phyloP scores from a whole-genome alignment of 53 echinoderm and acorn worm species.

The Holothuria leucospilota region DNA sequence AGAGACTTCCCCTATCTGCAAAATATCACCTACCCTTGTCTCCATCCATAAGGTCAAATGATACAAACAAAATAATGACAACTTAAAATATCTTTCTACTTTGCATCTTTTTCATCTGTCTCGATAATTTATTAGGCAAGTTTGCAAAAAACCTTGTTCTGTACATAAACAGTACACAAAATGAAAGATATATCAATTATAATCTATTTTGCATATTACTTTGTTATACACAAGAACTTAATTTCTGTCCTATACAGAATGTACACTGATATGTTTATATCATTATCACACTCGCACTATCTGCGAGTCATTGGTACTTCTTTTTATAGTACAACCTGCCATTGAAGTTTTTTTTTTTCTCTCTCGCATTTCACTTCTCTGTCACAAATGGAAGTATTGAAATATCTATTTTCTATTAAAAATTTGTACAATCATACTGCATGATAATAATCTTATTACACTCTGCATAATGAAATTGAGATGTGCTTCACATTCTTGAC shows the following conservation, averaged over 20 bases:
- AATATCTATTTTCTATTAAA: constrained; percentile 37
- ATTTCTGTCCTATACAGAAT: constrained; percentile 45
- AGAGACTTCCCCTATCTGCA: not conserved
- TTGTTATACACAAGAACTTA: constrained; percentile 42
- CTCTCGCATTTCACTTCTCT: not conserved
- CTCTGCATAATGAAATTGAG: constrained; percentile 34
- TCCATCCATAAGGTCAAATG: not conserved
- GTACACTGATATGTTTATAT: constrained; percentile 26
- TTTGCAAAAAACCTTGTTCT: constrained; percentile 60
- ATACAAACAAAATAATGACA: not conserved
- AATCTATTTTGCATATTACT: constrained; percentile 57
- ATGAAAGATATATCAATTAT: constrained; percentile 60
- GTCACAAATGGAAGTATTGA: constrained; percentile 33
- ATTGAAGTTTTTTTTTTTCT: not conserved
- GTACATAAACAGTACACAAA: constrained; percentile 60
- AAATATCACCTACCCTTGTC: not conserved
- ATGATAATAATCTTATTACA: constrained; percentile 42
- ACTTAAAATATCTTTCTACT: not conserved
- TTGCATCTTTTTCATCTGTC: constrained; percentile 43
- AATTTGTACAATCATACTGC: constrained; percentile 43
- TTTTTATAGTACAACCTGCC: constrained; percentile 49
- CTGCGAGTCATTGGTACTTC: constrained; percentile 7
- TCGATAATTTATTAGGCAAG: constrained; percentile 62
- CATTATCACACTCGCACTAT: not conserved
- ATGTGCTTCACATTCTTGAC: no score